phyloP scores from a whole-genome alignment of 2,888 invertebrate genomes.

The Ochropleura leucogaster region DNA sequence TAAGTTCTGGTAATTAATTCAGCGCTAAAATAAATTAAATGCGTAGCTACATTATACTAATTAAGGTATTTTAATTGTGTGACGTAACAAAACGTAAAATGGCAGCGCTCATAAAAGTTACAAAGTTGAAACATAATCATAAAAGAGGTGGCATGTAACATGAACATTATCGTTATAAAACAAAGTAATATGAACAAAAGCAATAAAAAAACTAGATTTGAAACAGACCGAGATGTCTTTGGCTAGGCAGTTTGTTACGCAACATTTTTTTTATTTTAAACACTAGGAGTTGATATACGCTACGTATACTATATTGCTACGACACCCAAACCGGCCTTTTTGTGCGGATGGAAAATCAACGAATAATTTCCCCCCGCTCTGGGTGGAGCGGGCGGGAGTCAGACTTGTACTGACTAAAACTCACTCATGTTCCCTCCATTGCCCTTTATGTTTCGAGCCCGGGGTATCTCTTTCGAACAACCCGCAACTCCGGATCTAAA shows the following conservation, averaged over 20 bases:
- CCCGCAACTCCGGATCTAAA: too few relatives aligned
- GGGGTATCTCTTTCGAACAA: too few relatives aligned
- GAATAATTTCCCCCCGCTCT: too few relatives aligned
- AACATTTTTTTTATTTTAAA: neutral
- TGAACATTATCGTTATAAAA: conserved; percentile 16
- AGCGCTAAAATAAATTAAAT: conserved; percentile 9
- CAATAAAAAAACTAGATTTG: neutral
- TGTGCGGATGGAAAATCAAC: too few relatives aligned
- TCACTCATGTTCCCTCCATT: too few relatives aligned
- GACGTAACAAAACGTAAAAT: neutral
- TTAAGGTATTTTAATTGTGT: conserved; percentile 12
- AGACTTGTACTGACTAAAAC: too few relatives aligned
- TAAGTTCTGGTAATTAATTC: neutral
- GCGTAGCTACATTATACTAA: neutral
- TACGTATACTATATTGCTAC: too few relatives aligned
- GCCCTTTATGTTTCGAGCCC: too few relatives aligned
- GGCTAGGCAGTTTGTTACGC: neutral
- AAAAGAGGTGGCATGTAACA: conserved; percentile 18
- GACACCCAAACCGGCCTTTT: neutral
- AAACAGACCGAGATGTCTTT: neutral
- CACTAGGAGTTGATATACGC: neutral
- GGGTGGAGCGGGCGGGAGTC: too few relatives aligned
- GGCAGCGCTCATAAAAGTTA: neutral
- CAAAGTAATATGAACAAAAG: neutral
- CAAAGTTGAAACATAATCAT: conserved; percentile 12